phyloP scores from a whole-genome alignment of 2,797 vertebrate genomes.

The Rallus crepitans region DNA sequence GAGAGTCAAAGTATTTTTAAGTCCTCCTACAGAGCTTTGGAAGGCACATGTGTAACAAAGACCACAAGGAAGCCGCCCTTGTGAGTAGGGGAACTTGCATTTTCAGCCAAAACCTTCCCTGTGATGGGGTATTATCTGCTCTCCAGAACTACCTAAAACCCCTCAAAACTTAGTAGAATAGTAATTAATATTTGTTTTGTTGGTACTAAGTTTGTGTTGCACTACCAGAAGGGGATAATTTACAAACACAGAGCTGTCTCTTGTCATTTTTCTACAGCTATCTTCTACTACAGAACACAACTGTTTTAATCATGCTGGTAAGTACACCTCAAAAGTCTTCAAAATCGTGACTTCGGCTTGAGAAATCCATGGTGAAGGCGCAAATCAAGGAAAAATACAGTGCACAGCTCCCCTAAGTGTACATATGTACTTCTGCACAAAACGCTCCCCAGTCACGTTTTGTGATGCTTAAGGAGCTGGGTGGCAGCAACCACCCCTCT shows the following conservation, averaged over 20 bases:
- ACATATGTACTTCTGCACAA: rapidly evolving
- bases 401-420: background rate
- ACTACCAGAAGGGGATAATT: background rate
- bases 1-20: background rate
- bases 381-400: background rate
- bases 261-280: background rate
- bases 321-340: background rate
- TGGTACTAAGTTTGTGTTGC: background rate
- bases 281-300: background rate
- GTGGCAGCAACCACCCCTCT: rapidly evolving
- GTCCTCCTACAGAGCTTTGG: background rate
- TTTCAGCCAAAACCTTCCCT: background rate
- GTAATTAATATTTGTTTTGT: too few species aligned
- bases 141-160: background rate
- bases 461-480: rapidly evolving
- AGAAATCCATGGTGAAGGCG: background rate
- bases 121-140: background rate
- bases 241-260: background rate
- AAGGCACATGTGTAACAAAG: rapidly evolving
- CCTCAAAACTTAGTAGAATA: too few species aligned
- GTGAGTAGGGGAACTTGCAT: background rate
- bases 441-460: rapidly evolving
- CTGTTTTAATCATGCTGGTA: background rate
- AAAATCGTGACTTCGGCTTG: background rate
- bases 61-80: background rate